phyloP scores from a whole-genome alignment of 2,888 invertebrate species.

The Agrotis clavis region DNA sequence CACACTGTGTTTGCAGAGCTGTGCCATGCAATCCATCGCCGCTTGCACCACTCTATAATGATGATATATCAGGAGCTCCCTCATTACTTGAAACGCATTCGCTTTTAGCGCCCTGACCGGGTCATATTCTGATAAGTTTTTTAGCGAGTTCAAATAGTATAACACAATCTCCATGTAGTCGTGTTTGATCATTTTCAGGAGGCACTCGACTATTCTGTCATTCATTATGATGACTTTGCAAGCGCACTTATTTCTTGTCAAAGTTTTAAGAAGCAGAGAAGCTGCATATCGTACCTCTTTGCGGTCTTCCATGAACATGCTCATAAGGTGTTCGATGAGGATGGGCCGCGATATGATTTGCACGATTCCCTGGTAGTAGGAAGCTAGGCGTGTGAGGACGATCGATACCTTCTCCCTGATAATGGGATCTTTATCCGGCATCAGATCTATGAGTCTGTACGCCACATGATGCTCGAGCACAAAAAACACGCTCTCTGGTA shows the following conservation, averaged over 20 bases:
- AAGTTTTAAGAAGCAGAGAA: slow-evolving; percentile 77
- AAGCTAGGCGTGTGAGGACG: slow-evolving; percentile 77
- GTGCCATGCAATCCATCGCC: slow-evolving; percentile 83
- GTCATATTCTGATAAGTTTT: slow-evolving; percentile 80
- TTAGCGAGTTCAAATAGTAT: slow-evolving; percentile 80
- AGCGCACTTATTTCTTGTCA: slow-evolving; percentile 77
- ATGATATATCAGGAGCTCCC: slow-evolving; percentile 72
- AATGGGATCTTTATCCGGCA: slow-evolving; percentile 78
- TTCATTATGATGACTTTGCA: slow-evolving; percentile 75
- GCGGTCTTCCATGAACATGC: slow-evolving; percentile 79
- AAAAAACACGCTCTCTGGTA: slow-evolving; percentile 82
- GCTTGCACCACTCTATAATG: slow-evolving; percentile 76
- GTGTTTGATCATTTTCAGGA: slow-evolving; percentile 82
- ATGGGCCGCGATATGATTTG: slow-evolving; percentile 76
- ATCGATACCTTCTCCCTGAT: slow-evolving; percentile 83
- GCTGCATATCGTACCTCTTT: slow-evolving; percentile 85
- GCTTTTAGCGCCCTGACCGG: slow-evolving; percentile 77
- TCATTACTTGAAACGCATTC: slow-evolving; percentile 83
- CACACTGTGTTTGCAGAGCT: slow-evolving; percentile 82
- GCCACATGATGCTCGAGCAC: slow-evolving; percentile 80
- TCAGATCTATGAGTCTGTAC: slow-evolving; percentile 82
- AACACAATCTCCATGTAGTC: slow-evolving; percentile 82
- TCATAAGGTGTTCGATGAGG: slow-evolving; percentile 79
- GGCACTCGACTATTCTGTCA: slow-evolving; percentile 77
- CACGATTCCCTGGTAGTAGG: slow-evolving; percentile 78